These are phyloP conservation scores for Alitta virens DNA, from an alignment of 2,888 invertebrate genomes.

Conservation along the genomic window DNA sequence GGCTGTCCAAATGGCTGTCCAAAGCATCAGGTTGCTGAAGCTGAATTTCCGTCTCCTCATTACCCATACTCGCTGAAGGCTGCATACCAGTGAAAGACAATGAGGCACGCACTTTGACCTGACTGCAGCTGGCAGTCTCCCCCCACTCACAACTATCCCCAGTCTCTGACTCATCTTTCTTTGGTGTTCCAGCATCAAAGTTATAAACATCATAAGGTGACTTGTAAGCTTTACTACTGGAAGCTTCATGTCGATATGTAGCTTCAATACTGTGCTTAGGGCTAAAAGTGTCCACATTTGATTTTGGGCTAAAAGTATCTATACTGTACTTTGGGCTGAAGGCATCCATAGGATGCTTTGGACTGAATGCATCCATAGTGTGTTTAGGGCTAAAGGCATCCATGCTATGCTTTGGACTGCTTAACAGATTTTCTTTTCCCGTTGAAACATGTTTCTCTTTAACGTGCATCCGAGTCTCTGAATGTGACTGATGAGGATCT, in stretches of 20 bases:
- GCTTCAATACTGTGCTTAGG: no score
- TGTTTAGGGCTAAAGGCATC: background rate
- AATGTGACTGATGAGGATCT: background rate
- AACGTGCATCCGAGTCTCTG: background rate
- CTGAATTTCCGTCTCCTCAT: slow-evolving; percentile 16
- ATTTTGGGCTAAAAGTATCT: background rate
- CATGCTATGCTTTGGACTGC: background rate
- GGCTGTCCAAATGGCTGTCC: slow-evolving; percentile 15
- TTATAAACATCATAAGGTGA: slow-evolving; percentile 28
- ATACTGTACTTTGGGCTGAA: slow-evolving; percentile 2
- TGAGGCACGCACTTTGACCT: slow-evolving; percentile 17
- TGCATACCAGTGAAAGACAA: slow-evolving; percentile 23
- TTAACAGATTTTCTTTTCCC: slow-evolving; percentile 18
- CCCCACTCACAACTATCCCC: slow-evolving; percentile 16
- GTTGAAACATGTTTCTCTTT: background rate
- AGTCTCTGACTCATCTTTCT: slow-evolving; percentile 24
- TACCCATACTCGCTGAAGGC: slow-evolving; percentile 19
- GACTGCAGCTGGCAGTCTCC: slow-evolving; percentile 16
- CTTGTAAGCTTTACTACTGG: slow-evolving; percentile 10
- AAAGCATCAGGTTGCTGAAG: slow-evolving; percentile 17
- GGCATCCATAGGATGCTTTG: no score
- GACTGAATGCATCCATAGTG: background rate
- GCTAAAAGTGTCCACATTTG: background rate
- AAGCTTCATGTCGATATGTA: slow-evolving; percentile 9
- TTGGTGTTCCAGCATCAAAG: slow-evolving; percentile 30